phyloP scores from a whole-genome alignment of 1,140 invertebrate genomes.

The Polyergus mexicanus region DNA sequence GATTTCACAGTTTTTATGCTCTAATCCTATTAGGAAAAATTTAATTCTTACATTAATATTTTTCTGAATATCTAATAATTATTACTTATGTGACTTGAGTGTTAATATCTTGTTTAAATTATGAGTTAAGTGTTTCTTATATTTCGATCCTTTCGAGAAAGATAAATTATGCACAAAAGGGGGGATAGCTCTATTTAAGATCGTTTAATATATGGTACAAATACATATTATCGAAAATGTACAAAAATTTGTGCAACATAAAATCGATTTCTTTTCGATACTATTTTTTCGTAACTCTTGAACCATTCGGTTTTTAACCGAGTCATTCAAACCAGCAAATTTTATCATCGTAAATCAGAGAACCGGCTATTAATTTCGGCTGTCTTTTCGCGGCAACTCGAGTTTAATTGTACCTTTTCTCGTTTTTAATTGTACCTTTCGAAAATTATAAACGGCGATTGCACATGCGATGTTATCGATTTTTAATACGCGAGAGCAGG shows the following conservation, averaged over 20 bases:
- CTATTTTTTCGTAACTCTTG: not conserved
- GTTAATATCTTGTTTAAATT: conserved; percentile 3
- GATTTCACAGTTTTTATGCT: not conserved
- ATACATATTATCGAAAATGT: not conserved
- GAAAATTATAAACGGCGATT: conserved; percentile 37
- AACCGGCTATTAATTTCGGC: conserved; percentile 8
- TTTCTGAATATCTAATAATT: not conserved
- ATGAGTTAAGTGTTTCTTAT: not conserved
- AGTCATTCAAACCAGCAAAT: not conserved
- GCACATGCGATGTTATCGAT: conserved; percentile 55
- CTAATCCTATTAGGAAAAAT: not conserved
- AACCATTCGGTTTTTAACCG: not conserved
- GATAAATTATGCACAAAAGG: not conserved
- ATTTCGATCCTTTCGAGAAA: not conserved
- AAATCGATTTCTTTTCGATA: not conserved
- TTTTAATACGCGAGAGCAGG: conserved; percentile 58
- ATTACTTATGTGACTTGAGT: not conserved
- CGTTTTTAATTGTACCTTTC: conserved; percentile 41
- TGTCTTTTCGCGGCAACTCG: conserved; percentile 5
- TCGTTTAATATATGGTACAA: not conserved
- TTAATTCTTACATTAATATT: not conserved
- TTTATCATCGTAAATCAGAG: conserved; percentile 24
- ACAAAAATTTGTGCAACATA: not conserved
- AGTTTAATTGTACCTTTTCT: conserved; percentile 40
- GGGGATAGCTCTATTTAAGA: not conserved